phyloP scores from a whole-genome alignment of 2,888 invertebrate genomes.

The Cheilosia variabilis region DNA sequence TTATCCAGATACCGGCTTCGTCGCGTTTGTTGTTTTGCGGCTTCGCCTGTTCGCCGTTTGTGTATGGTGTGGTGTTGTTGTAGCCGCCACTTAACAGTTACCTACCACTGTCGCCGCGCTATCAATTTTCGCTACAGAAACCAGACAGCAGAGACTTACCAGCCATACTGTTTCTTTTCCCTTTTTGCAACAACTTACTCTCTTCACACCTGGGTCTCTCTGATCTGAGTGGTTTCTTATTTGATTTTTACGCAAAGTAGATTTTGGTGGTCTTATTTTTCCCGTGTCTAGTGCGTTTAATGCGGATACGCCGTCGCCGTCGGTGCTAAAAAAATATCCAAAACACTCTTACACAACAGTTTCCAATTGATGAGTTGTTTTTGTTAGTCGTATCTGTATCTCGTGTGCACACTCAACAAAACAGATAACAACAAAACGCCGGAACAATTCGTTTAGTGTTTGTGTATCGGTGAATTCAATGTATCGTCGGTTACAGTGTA shows the following conservation, averaged over 20 bases:
- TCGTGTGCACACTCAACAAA: neutral
- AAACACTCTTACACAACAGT: slow-evolving; percentile 19
- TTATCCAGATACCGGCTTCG: slow-evolving; percentile 66
- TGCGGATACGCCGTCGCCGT: slow-evolving; percentile 22
- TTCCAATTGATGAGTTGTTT: slow-evolving; percentile 28
- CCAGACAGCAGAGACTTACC: neutral
- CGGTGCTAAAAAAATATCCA: neutral
- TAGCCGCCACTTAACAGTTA: slow-evolving; percentile 6
- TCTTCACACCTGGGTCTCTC: slow-evolving; percentile 33
- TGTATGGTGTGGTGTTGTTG: slow-evolving; percentile 42
- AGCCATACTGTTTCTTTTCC: neutral
- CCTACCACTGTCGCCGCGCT: slow-evolving; percentile 5
- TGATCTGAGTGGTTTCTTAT: slow-evolving; percentile 3
- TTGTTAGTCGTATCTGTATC: slow-evolving; percentile 14
- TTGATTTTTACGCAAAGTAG: slow-evolving; percentile 29
- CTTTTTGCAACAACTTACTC: neutral
- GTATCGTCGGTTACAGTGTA: slow-evolving; percentile 42
- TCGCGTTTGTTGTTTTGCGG: slow-evolving; percentile 51
- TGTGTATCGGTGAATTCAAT: slow-evolving; percentile 34
- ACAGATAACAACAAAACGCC: slow-evolving; percentile 22
- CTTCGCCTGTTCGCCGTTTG: slow-evolving; percentile 37
- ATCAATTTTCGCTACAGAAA: neutral
- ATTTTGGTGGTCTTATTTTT: neutral
- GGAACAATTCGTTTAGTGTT: slow-evolving; percentile 11
- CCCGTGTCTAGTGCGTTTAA: neutral